Conservation (phyloP, 2,797 vertebrate species). For the Gambelia wislizenii region DNA sequence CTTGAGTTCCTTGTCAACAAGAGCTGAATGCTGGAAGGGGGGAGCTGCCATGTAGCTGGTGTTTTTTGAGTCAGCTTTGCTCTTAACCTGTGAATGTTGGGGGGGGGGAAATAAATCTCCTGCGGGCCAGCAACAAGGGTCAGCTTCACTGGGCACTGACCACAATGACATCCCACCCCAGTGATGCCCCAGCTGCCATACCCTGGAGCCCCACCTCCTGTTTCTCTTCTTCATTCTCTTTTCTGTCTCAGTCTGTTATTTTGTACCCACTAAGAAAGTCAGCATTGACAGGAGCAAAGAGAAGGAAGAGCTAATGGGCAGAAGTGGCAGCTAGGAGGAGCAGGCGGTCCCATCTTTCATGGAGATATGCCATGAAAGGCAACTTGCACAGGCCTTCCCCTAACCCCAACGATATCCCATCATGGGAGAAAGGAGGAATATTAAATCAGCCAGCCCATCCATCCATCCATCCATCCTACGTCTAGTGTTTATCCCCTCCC, state of each 20-base stretch:
- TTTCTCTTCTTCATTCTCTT: not conserved
- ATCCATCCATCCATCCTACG: too few relatives aligned
- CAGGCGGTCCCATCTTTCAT: not conserved
- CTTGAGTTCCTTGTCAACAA: slow-evolving; percentile 85
- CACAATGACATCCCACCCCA: not conserved
- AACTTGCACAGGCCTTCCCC: not conserved
- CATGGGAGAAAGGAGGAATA: too few relatives aligned
- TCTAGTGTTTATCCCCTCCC: too few relatives aligned
- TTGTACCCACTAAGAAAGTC: not conserved
- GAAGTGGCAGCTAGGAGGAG: not conserved
- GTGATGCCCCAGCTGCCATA: not conserved
- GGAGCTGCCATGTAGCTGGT: slow-evolving; percentile 14
- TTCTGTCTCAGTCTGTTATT: not conserved
- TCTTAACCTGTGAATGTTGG: slow-evolving; percentile 84
- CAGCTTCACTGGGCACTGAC: not conserved
- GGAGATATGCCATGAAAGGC: not conserved
- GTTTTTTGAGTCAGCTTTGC: slow-evolving; percentile 79
- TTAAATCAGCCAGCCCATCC: too few relatives aligned
- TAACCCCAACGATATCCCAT: not conserved
- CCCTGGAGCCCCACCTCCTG: not conserved
- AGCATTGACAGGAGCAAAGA: not conserved
- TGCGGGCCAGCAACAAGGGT: not conserved
- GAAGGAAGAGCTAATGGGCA: not conserved
- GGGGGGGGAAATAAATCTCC: not conserved
- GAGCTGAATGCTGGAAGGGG: slow-evolving; percentile 74